Percentiles rank a stretch among this genome's conserved stretches.
These are phyloP conservation scores for Pristionchus fissidentatus DNA, from an alignment of 2,888 invertebrate genomes.

Conservation along the genomic window DNA sequence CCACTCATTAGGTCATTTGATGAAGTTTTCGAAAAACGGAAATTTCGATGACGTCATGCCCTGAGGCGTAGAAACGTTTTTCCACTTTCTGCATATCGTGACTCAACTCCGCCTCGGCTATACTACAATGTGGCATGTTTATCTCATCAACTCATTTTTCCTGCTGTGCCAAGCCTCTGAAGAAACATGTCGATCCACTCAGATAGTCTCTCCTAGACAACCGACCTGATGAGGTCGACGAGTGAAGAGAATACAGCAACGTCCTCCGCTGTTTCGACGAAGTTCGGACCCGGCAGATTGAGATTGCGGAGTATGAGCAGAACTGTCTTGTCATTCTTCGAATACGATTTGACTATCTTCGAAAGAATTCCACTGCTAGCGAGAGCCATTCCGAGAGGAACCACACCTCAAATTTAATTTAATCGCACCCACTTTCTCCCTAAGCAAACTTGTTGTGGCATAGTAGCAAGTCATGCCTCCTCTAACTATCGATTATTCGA, in stretches of 20 bases:
- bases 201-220: background rate
- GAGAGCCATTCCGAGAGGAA: constrained; percentile 22
- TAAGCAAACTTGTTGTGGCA: too few species aligned
- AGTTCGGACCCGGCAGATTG: constrained; percentile 9
- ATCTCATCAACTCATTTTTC: too few species aligned
- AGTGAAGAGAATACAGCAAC: background rate
- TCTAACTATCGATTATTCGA: too few species aligned
- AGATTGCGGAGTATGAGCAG: constrained; percentile 26
- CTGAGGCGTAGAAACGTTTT: too few species aligned
- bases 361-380: constrained; percentile 27
- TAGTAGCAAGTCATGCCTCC: too few species aligned
- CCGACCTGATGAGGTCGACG: constrained; percentile 21
- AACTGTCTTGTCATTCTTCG: background rate
- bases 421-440: background rate
- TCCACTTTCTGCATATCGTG: too few species aligned
- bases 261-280: background rate
- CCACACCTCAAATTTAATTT: background rate
- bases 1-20: too few species aligned
- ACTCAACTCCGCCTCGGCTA: too few species aligned
- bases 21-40: too few species aligned
- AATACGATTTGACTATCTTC: constrained; percentile 22
- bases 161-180: too few species aligned
- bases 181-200: background rate
- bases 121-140: too few species aligned
- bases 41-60: too few species aligned